Evolutionary conservation across 2,113 vertebrate genomes (phyloP).

Genomic region (Willisornis vidua): DNA sequence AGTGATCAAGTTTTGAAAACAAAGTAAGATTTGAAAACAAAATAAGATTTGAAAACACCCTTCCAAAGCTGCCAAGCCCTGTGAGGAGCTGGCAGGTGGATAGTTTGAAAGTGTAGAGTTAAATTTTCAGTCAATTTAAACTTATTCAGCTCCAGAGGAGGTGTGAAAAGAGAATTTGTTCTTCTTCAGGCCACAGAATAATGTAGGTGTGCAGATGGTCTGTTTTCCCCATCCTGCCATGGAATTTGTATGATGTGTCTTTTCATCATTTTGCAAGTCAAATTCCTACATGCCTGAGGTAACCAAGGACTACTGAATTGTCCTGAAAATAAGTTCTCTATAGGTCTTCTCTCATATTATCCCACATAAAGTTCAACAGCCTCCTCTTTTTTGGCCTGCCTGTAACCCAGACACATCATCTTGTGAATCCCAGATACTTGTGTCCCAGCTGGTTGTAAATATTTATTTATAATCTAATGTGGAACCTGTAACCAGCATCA

Average conservation of each 20-base stretch:
- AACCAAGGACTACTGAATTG: neutral
- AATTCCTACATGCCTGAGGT: neutral
- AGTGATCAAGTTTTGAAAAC: neutral
- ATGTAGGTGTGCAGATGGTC: neutral
- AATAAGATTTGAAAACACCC: neutral
- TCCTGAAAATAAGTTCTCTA: neutral
- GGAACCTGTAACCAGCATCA: neutral
- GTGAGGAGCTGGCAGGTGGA: neutral
- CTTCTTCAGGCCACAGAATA: neutral
- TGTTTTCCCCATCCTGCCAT: neutral
- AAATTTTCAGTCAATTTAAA: neutral
- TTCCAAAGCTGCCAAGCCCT: neutral
- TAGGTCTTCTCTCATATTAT: neutral
- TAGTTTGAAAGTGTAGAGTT: neutral
- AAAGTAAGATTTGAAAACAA: neutral
- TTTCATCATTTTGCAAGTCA: neutral
- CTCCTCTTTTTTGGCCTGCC: neutral
- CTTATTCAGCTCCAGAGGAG: neutral
- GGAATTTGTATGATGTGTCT: neutral
- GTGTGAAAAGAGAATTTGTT: neutral
- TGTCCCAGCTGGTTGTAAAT: neutral
- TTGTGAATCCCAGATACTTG: neutral
- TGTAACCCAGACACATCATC: neutral
- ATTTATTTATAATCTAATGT: neutral
- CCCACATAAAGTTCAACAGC: neutral